Evolutionary conservation across 2,797 vertebrate genomes (phyloP), one percentile per base, ranked within the genome.

Genomic region (Avahi laniger): DNA sequence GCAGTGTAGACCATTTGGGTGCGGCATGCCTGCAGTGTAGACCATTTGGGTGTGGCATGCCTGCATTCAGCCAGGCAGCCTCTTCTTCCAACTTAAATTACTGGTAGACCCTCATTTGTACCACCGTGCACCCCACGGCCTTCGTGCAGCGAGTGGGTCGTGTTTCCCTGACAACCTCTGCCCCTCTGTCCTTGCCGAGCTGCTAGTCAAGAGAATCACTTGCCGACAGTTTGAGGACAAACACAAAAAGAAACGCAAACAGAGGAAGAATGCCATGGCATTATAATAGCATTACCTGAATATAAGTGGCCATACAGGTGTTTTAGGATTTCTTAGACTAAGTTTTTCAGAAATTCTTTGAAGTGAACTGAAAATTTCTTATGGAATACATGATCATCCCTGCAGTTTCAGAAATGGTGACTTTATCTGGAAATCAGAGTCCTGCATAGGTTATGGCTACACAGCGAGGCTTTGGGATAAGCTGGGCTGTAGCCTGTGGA

Each of bases 181-280:
- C 2, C 67, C 50, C 30, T 1, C 1, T 24, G 18, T 3, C 46
- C 7, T 4, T 5, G 38, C 89, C 11, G 33, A 65, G 26, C 33
- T 13, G 10, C 28, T 30, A 1, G 30, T 50, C 12, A 4, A 5
- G 2, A 0, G 4, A 1, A 5, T 24, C 35, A 20, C 28, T 26
- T 26, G 1, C 11, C 1, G 12, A 6, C 12, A 5, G 7, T 50
- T 26, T 30, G 12, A 28, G 15, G 50, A 38, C 26, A 41, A 35
- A 20, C 3, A 4, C 13, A 2, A 28, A 26, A 33, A 54, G 28
- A 24, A 9, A 13, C 0, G 13, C 20, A 2, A 5, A 2, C 3
- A 0, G 11, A 7, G 28, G 75, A 0, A 9, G 2, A 69, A 24
- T 0, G 7, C 8, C 5, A 0, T 0, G 12, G 35, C 22, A 0